Base-by-base conservation (phyloP, 2,888 invertebrate species). In the Archaeoteleia sp. region DNA sequence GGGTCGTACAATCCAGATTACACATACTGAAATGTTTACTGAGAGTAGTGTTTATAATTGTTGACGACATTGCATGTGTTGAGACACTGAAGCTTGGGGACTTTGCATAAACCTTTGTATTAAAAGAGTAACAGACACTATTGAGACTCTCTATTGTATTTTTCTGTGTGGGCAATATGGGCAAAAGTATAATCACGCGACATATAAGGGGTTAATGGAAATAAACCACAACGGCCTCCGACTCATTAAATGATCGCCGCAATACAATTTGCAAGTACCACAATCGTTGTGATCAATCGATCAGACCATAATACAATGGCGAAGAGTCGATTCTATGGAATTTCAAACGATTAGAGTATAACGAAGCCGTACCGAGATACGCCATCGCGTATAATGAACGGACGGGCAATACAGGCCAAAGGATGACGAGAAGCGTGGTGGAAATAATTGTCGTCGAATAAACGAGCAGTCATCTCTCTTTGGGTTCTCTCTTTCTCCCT, bases 401-500 rank as follows among this genome's bases (percentile, higher is more conserved):
- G 32, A 37, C 25, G 25, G 29, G 35, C 55, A 49, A 54, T 45
- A 39, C 48, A 43, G 43, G 39, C 49, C 39, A 55, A 40, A 51
- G 49, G 17, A 65, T 55, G 42, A 45, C 32, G 51, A 49, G 43
- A 39, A 54, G 34, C 17, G 43, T 55, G 43, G 29, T 43, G 54
- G 37, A 63, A 61, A 61, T 66, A 66, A 58, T 53, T 54, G 58
- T 53, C 53, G 49, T 51, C 53, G 42, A 53, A 51, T 53, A 53
- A 58, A 53, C 57, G 46, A 58, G 43, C 46, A 58, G 43, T 51
- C 55, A 45, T 65, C 51, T 57, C 45, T 65, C 51, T 12, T 14
- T 17, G 32, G 37, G 46, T 17, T 54, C 43, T 2, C 27, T 42
- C 27, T 35, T 12, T 15, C 10, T 25, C 34, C 10, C 13, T 30